phyloP scores from a whole-genome alignment of 2,113 vertebrate genomes.

The Notothenia coriiceps region DNA sequence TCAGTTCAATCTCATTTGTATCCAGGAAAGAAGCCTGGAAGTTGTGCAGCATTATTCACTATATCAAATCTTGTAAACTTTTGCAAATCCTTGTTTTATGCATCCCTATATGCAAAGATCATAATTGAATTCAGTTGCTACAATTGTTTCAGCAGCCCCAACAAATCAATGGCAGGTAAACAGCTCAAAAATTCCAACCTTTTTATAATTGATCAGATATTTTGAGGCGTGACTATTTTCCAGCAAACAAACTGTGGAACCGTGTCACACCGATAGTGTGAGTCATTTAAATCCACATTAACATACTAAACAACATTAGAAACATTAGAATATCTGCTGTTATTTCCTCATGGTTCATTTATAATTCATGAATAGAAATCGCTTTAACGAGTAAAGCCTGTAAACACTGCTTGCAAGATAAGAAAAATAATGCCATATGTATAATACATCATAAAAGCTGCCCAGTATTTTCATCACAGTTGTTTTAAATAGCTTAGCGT shows the following conservation, averaged over 20 bases:
- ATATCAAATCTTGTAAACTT: not conserved
- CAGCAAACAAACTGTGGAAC: too few relatives aligned
- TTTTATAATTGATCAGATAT: not conserved
- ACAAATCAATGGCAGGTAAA: not conserved
- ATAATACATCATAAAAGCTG: too few relatives aligned
- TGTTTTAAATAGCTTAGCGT: not conserved
- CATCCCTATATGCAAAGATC: not conserved
- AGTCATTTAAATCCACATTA: not conserved
- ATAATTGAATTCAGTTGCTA: not conserved
- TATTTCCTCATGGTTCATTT: not conserved
- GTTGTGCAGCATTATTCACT: not conserved
- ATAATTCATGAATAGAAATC: conserved; percentile 5
- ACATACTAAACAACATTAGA: not conserved
- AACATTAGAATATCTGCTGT: conserved; percentile 9
- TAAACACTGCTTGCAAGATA: not conserved
- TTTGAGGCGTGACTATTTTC: too few relatives aligned
- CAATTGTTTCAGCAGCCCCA: not conserved
- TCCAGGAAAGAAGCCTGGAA: not conserved
- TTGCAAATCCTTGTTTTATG: not conserved
- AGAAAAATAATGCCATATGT: not conserved
- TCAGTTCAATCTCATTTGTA: not conserved
- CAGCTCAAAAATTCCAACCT: not conserved
- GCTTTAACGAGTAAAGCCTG: not conserved
- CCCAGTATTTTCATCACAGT: not conserved
- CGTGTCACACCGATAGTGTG: not conserved